Conservation (phyloP, 1,140 invertebrate genomes). For the Ctenoplectra terminalis region DNA sequence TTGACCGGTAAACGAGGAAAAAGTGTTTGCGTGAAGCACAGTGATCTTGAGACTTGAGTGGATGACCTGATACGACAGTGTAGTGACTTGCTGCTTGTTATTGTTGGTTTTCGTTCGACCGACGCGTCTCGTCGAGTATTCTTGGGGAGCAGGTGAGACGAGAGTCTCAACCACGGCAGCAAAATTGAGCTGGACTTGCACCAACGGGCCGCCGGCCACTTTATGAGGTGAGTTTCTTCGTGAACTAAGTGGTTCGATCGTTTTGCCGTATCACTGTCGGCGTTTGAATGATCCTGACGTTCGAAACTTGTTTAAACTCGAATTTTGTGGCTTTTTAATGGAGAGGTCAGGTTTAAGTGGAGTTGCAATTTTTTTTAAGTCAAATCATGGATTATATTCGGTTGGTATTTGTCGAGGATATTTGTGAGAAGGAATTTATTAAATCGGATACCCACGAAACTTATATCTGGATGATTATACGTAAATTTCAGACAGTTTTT, state of each 20-base stretch:
- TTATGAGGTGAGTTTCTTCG: conserved; percentile 76
- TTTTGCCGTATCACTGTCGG: too few relatives aligned
- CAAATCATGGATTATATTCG: too few relatives aligned
- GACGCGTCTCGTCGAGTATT: too few relatives aligned
- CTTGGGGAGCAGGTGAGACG: conserved; percentile 62
- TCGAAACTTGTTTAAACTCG: neutral
- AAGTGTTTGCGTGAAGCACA: neutral
- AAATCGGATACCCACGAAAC: too few relatives aligned
- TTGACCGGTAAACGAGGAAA: neutral
- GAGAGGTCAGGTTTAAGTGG: too few relatives aligned
- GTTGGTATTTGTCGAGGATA: too few relatives aligned
- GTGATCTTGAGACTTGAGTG: conserved; percentile 44
- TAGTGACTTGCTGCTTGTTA: conserved; percentile 52
- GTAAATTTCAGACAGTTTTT: too few relatives aligned
- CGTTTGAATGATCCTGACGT: neutral
- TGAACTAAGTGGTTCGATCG: neutral
- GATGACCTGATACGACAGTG: conserved; percentile 51
- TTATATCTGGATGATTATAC: too few relatives aligned
- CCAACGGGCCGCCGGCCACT: conserved; percentile 82
- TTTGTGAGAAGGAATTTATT: neutral
- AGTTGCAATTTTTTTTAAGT: too few relatives aligned
- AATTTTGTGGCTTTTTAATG: neutral
- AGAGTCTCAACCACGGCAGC: conserved; percentile 78
- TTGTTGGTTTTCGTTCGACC: conserved; percentile 7
- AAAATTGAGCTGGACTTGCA: conserved; percentile 83